Conservation (phyloP, 2,888 invertebrate species). For the Phaonia tiefii region DNA sequence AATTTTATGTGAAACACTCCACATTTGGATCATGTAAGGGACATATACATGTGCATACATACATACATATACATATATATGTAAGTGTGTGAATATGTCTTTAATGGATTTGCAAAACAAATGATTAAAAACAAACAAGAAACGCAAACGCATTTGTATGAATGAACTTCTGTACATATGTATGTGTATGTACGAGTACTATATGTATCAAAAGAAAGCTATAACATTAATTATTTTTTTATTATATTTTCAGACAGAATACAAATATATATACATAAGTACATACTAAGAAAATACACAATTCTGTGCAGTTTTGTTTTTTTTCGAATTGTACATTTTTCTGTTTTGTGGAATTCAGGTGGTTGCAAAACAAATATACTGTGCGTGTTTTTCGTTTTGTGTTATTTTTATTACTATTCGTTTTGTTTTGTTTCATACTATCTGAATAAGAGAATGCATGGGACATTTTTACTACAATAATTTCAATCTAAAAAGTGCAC, state of each 20-base stretch:
- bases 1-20: background rate
- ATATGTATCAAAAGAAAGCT: background rate
- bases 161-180: background rate
- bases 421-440: conserved; percentile 5
- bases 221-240: conserved; percentile 36
- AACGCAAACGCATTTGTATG: background rate
- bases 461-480: no score
- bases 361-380: conserved; percentile 48
- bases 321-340: conserved; percentile 14
- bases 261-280: conserved; percentile 5
- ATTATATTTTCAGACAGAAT: no score
- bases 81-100: no score
- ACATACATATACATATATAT: no score
- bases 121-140: no score
- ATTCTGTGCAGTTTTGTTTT: conserved; percentile 27
- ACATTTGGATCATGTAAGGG: background rate
- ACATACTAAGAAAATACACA: conserved; percentile 19
- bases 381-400: conserved; percentile 32
- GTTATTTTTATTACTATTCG: background rate
- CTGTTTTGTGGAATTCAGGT: conserved; percentile 54
- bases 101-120: no score
- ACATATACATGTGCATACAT: background rate
- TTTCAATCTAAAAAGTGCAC: no score
- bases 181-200: background rate
- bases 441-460: conserved; percentile 21